Base-by-base conservation (phyloP, 2,797 vertebrate species). In the Enteromius trimaculatus region DNA sequence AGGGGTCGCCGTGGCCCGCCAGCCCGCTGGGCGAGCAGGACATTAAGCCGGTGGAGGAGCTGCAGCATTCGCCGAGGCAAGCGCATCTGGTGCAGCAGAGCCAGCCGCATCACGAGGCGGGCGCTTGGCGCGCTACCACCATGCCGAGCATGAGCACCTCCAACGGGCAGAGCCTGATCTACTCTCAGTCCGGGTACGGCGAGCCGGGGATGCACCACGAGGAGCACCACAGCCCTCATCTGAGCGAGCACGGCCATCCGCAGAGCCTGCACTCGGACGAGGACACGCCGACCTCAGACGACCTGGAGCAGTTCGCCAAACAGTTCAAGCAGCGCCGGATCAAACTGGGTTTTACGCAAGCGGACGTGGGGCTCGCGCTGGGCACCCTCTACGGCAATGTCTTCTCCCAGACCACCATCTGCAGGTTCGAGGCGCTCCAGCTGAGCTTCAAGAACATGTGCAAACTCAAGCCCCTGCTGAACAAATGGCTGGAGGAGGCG, bases 371-470 rank as follows among this genome's bases (percentile, higher is more conserved):
- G 62, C 93, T 98, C 88, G 97, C 97, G 47, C 93, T 98, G 66
- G 97, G 97, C 91, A 98, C 97, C 26, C 95, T 98, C 44, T 98
- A 98, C 78, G 97, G 97, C 79, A 98, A 98, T 92, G 97, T 98
- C 74, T 98, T 98, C 91, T 98, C 97, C 64, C 98, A 99, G 94
- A 99, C 98, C 53, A 99, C 98, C 90, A 99, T 99, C 94, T 99
- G 98, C 93, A 95, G 98, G 93, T 99, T 99, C 53, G 98, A 99
- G 93, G 98, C 98, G 72, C 96, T 99, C 83, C 98, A 99, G 89
- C 96, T 99, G 82, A 99, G 98, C 96, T 99, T 99, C 95, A 99
- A 99, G 92, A 99, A 99, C 96, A 99, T 99, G 98, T 99, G 98
- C 90, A 99, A 99, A 95, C 96, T 99, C 90, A 99, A 98, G 93